These are phyloP conservation scores for Pelobates fuscus DNA, from an alignment of 2,113 vertebrate species.

Conservation along the genomic window DNA sequence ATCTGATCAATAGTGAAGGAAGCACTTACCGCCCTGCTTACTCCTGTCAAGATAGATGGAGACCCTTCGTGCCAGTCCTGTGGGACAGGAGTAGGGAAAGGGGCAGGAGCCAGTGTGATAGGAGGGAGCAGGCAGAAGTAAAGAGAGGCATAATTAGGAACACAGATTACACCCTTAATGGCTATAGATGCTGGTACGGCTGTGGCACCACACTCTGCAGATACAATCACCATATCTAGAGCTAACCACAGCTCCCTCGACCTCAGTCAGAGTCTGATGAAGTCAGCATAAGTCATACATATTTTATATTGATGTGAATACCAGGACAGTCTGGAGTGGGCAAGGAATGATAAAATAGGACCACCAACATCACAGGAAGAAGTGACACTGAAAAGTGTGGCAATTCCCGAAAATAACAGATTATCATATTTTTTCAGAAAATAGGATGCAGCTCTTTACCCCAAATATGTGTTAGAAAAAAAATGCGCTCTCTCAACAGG, in stretches of 20 bases:
- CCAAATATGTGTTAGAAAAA: too few relatives aligned
- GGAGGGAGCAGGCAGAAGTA: slow-evolving; percentile 42
- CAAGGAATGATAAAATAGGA: too few relatives aligned
- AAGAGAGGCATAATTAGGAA: slow-evolving; percentile 38
- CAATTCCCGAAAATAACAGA: too few relatives aligned
- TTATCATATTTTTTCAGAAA: too few relatives aligned
- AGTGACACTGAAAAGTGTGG: too few relatives aligned
- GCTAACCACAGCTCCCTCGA: not conserved
- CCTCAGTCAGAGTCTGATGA: not conserved
- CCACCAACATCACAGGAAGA: too few relatives aligned
- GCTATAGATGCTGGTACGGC: not conserved
- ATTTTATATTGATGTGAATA: too few relatives aligned
- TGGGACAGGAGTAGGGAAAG: slow-evolving; percentile 61
- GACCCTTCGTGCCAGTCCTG: slow-evolving; percentile 88
- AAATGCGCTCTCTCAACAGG: too few relatives aligned
- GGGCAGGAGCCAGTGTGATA: too few relatives aligned
- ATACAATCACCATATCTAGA: not conserved
- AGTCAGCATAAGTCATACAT: too few relatives aligned
- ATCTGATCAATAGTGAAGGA: slow-evolving; percentile 44
- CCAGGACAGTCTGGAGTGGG: too few relatives aligned
- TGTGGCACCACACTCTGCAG: not conserved
- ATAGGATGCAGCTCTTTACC: too few relatives aligned
- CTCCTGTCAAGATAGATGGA: slow-evolving; percentile 90
- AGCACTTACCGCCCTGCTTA: slow-evolving; percentile 90
- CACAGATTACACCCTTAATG: not conserved